phyloP scores from a whole-genome alignment of 2,888 invertebrate species.

The Troglohyphantes excavatus region DNA sequence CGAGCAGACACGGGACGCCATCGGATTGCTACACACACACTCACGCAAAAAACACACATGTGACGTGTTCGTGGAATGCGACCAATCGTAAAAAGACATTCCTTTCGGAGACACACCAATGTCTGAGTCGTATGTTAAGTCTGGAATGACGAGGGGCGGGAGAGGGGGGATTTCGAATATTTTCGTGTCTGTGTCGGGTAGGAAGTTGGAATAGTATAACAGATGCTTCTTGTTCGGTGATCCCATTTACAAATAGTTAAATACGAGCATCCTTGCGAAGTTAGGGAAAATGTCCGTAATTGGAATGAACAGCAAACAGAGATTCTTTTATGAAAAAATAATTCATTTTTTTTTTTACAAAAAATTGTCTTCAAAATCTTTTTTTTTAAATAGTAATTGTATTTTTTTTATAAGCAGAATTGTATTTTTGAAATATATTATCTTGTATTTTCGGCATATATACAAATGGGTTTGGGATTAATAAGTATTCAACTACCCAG shows the following conservation, averaged over 20 bases:
- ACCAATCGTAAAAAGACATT: constrained; percentile 59
- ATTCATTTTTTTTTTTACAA: too few species aligned
- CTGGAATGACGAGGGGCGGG: neutral
- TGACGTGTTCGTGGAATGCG: constrained; percentile 55
- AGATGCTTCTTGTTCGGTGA: neutral
- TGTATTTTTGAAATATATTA: too few species aligned
- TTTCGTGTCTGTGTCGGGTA: neutral
- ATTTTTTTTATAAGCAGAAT: too few species aligned
- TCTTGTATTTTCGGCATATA: too few species aligned
- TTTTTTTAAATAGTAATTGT: too few species aligned
- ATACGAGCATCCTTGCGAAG: neutral
- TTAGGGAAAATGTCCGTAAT: neutral
- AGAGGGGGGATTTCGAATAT: neutral
- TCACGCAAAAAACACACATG: neutral
- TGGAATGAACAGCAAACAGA: too few species aligned
- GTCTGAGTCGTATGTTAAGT: constrained; percentile 14
- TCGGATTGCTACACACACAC: constrained; percentile 21
- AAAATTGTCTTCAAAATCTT: too few species aligned
- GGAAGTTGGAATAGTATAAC: neutral
- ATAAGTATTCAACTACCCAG: too few species aligned
- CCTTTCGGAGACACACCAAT: constrained; percentile 45
- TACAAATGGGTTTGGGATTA: too few species aligned
- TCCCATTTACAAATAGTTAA: too few species aligned
- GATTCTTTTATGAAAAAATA: too few species aligned
- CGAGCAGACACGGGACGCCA: constrained; percentile 51